These are phyloP conservation scores for Aphidoletes aphidimyza DNA, from an alignment of 2,888 invertebrate genomes.

Conservation along the genomic window DNA sequence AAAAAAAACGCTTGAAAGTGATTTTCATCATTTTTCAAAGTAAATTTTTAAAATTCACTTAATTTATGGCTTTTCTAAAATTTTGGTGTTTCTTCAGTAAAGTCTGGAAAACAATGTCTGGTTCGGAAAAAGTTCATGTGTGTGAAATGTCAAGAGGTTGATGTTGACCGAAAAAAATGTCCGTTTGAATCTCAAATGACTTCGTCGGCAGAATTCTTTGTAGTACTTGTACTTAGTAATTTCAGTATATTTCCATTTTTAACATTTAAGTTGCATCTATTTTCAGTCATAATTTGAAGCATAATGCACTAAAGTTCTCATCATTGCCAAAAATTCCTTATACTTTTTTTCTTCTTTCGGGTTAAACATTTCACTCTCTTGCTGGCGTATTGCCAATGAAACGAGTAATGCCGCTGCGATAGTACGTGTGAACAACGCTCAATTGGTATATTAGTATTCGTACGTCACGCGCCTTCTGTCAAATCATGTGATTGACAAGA, in stretches of 20 bases:
- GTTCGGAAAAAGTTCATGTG: background rate
- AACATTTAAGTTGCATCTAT: too few relatives aligned
- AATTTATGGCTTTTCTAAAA: background rate
- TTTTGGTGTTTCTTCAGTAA: background rate
- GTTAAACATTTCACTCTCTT: too few relatives aligned
- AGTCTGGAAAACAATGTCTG: background rate
- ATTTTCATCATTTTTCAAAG: background rate
- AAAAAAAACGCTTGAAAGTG: constrained; percentile 17
- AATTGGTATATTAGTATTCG: background rate
- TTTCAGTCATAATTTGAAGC: too few relatives aligned
- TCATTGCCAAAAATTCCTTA: too few relatives aligned
- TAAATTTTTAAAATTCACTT: background rate
- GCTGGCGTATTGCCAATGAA: too few relatives aligned
- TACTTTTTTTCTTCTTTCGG: too few relatives aligned
- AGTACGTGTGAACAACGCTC: too few relatives aligned
- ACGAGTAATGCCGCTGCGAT: too few relatives aligned
- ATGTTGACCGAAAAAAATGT: background rate
- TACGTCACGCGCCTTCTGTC: constrained; percentile 40
- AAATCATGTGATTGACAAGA: constrained; percentile 52
- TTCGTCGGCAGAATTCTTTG: background rate
- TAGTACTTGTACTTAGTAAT: too few relatives aligned
- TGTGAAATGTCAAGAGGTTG: background rate
- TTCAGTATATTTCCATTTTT: too few relatives aligned
- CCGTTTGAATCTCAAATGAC: background rate
- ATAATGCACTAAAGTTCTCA: too few relatives aligned